Percentiles rank a stretch among this genome's conserved stretches.
These are phyloP conservation scores for Drosophila macrothrix DNA, from an alignment of 2,888 invertebrate species.

Conservation along the genomic window DNA sequence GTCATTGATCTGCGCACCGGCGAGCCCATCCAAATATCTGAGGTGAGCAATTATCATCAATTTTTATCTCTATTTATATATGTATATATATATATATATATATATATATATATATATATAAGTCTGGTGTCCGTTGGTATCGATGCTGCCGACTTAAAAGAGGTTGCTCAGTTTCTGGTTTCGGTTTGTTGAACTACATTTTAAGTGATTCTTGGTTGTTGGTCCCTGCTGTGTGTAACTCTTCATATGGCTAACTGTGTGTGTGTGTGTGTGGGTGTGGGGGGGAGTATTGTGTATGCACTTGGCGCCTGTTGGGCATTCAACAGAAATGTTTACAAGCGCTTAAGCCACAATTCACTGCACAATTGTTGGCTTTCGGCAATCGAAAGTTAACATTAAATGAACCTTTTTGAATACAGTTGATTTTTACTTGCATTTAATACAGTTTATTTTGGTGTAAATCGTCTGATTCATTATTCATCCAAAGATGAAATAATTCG, in stretches of 20 bases:
- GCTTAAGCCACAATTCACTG: not conserved
- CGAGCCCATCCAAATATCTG: slow-evolving; percentile 93
- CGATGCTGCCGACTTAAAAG: not conserved
- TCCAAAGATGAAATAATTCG: not conserved
- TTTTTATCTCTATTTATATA: not conserved
- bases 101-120: not conserved
- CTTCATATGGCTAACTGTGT: not conserved
- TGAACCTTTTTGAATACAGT: not conserved
- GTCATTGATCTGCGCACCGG: slow-evolving; percentile 94
- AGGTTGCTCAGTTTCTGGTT: not conserved
- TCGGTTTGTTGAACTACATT: not conserved
- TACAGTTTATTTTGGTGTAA: not conserved
- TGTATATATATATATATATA: not conserved
- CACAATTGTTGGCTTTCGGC: slow-evolving; percentile 1
- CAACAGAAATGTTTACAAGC: slow-evolving; percentile 23
- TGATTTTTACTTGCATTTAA: not conserved
- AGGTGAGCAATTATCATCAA: slow-evolving; percentile 87
- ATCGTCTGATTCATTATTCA: not conserved
- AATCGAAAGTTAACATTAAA: not conserved
- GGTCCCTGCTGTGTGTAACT: not conserved
- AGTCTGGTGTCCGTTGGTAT: not conserved
- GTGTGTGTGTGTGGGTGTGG: not conserved
- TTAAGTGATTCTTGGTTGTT: slow-evolving; percentile 22
- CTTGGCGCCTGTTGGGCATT: slow-evolving; percentile 33
- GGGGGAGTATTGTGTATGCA: slow-evolving; percentile 14